Percentiles rank a stretch among this genome's conserved stretches.
Conservation (phyloP, 2,888 invertebrate genomes). For the Notocelia uddmanniana region DNA sequence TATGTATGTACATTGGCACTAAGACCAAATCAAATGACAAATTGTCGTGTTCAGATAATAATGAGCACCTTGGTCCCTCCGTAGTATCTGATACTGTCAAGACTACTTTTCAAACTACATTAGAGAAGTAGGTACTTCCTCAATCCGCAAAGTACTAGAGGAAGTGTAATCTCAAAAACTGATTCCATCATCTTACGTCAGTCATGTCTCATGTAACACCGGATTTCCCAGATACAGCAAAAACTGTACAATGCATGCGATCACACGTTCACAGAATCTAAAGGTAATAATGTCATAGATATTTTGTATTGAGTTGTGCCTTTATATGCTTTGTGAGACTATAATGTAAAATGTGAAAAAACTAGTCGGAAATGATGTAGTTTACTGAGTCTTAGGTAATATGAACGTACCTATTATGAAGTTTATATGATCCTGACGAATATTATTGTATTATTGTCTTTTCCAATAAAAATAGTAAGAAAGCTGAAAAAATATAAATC, state of each 20-base stretch:
- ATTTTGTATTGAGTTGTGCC: background rate
- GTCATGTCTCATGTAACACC: background rate
- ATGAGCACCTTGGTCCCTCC: no score
- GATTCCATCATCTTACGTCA: background rate
- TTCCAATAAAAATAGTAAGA: no score
- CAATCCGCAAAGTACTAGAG: background rate
- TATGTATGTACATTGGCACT: no score
- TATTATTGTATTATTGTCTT: no score
- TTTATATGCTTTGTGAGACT: background rate
- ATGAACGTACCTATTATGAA: no score
- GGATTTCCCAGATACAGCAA: slow-evolving; percentile 22
- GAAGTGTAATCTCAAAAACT: background rate
- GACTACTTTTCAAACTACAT: background rate
- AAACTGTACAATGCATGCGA: background rate
- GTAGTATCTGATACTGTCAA: no score
- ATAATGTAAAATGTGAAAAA: background rate
- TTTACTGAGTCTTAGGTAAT: background rate
- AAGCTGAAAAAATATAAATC: no score
- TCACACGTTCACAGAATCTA: background rate
- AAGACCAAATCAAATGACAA: no score
- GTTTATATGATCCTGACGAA: no score
- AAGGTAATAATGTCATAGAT: background rate
- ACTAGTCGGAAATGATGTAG: background rate
- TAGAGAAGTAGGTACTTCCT: slow-evolving; percentile 8
- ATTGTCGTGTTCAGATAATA: no score